Evolutionary conservation across 92 coral and sea anemone genomes (phyloP), one percentile per base, ranked within the genome.

Genomic region (Zoanthus gigantus): DNA sequence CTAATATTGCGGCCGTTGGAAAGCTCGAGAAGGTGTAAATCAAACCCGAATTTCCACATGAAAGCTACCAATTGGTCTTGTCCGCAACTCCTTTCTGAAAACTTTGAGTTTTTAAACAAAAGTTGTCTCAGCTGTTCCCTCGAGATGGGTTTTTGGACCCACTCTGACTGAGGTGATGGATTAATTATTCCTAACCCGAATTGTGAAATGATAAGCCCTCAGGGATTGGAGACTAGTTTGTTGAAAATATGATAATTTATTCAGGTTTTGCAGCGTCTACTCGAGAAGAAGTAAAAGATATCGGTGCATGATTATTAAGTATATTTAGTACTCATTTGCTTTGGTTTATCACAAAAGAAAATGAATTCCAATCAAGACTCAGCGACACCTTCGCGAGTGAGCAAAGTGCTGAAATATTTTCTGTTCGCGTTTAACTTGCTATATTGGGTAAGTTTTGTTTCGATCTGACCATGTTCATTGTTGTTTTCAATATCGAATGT

Each of bases 401-500:
- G 98, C 92, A 95, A 88, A 81, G 91, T 88, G 29, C 72, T 97
- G 66, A 97, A 97, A 79, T 97, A 96, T 81, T 53, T 86, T 2
- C 82, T 97, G 42, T 97, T 97, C 74, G 96, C 77, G 31, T 97
- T 97, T 79, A 97, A 96, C 72, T 92, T 97, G 9, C 87, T 97
- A 14, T 97, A 93, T 87, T 97, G 99, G 99, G 99, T 97, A 91
- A 94, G 99, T 94, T 32, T 53, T 61, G 31, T n/a, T 56, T 44
- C 42, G 75, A 23, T 23, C 6, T 14, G 6, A 60, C 67, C 16
- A 14, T 56, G 56, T 42, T 16, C 31, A 46, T 74, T 17, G 48
- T 56, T 52, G 37, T 65, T 58, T 58, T 63, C 61, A 68, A 1
- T 65, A 60, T 28, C 5, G 16, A 50, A 50, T 50, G 56, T 50